These are phyloP conservation scores for Tortricodes alternella DNA, from an alignment of 2,888 invertebrate genomes.

Conservation along the genomic window DNA sequence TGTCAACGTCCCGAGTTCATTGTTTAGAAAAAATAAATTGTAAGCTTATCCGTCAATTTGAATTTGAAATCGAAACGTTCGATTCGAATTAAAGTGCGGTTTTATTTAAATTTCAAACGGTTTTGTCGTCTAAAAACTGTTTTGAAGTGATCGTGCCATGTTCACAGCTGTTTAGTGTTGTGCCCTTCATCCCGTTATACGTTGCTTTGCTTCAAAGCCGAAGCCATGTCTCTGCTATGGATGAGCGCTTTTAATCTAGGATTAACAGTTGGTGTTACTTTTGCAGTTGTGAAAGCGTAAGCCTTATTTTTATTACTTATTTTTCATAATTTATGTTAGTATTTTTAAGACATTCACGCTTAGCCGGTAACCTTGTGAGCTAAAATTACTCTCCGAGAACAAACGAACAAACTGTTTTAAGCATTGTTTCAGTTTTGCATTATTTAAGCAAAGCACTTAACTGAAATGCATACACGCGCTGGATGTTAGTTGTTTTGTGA, in stretches of 20 bases:
- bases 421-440: too few species aligned
- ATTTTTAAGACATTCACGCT: too few species aligned
- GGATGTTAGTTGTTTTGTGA: too few species aligned
- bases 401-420: too few species aligned
- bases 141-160: conserved; percentile 39
- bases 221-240: conserved; percentile 84
- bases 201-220: conserved; percentile 28
- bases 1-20: conserved; percentile 1
- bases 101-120: conserved; percentile 13
- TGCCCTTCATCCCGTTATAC: conserved; percentile 26
- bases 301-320: not conserved
- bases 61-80: conserved; percentile 8
- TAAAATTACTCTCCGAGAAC: too few species aligned
- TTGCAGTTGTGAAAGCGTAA: conserved; percentile 69
- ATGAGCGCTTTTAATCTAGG: conserved; percentile 85
- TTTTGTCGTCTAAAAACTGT: conserved; percentile 26
- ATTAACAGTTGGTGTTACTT: conserved; percentile 85
- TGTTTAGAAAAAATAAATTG: conserved; percentile 12
- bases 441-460: too few species aligned
- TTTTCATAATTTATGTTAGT: not conserved
- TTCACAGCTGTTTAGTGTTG: conserved; percentile 36
- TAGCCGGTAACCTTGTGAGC: not conserved
- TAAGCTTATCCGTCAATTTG: conserved; percentile 2
- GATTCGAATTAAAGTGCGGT: not conserved
- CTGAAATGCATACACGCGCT: too few species aligned